Conservation (phyloP, 2,888 invertebrate genomes). For the Oscheius sp. region DNA sequence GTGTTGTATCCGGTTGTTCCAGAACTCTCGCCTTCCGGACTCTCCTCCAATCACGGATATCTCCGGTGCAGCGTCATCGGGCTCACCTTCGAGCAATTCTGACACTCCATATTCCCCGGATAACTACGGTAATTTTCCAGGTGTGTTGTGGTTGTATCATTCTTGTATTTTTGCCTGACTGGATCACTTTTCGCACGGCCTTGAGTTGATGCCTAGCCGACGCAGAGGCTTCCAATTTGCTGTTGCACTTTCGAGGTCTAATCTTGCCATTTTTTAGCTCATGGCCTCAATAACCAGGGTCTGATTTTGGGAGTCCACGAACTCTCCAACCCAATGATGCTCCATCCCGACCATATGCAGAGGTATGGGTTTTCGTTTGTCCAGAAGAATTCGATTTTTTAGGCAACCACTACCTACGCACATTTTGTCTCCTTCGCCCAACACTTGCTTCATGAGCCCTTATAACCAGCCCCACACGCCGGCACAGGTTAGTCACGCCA, state of each 20-base stretch:
- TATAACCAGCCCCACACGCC: conserved; percentile 27
- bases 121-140: conserved; percentile 52
- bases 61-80: conserved; percentile 62
- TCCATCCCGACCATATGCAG: conserved; percentile 39
- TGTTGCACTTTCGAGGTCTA: background rate
- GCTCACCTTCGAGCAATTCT: conserved; percentile 68
- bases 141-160: conserved; percentile 35
- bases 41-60: conserved; percentile 72
- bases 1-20: background rate
- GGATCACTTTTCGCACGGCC: conserved; percentile 28
- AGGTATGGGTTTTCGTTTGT: conserved; percentile 14
- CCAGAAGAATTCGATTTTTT: background rate
- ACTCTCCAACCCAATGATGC: conserved; percentile 37
- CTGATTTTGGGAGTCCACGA: conserved; percentile 53
- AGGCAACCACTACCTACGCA: conserved; percentile 34
- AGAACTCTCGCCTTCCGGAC: conserved; percentile 62
- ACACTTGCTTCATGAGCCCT: conserved; percentile 35
- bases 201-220: conserved; percentile 29
- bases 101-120: conserved; percentile 71
- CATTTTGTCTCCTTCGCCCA: conserved; percentile 38
- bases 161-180: conserved; percentile 6
- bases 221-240: background rate
- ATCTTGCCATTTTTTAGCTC: conserved; percentile 30
- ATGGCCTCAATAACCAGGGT: conserved; percentile 48
- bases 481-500: conserved; percentile 17